phyloP scores from a whole-genome alignment of 2,113 vertebrate genomes.

The Illadopsis cleaveri region DNA sequence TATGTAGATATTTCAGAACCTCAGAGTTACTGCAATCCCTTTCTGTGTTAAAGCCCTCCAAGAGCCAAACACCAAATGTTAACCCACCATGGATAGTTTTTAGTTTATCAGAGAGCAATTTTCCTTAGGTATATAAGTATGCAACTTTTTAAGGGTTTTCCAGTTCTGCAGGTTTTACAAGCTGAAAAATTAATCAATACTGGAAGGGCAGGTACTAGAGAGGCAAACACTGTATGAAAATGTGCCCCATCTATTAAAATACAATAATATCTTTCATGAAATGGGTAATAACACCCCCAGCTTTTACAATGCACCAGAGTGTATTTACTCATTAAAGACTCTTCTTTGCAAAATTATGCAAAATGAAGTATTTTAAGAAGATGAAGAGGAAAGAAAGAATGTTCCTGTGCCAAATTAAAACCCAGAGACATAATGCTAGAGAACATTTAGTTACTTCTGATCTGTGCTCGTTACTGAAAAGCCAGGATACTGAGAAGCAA shows the following conservation, averaged over 20 bases:
- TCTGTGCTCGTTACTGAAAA: background rate
- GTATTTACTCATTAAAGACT: background rate
- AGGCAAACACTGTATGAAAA: background rate
- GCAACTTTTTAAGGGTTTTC: background rate
- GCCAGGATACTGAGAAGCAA: background rate
- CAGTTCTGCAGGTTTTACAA: background rate
- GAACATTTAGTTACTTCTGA: constrained; percentile 25
- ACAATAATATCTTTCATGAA: background rate
- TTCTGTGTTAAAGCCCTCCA: background rate
- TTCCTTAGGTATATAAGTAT: background rate
- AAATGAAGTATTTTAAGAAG: constrained; percentile 2
- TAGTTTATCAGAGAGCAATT: background rate
- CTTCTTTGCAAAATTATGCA: background rate
- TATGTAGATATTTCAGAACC: background rate
- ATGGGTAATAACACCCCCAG: background rate
- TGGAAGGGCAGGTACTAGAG: background rate
- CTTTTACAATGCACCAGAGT: background rate
- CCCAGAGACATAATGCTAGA: background rate
- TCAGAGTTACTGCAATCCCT: background rate
- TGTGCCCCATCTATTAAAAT: background rate
- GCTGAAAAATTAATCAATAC: background rate
- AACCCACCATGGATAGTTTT: background rate
- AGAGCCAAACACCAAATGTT: background rate
- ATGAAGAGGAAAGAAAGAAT: background rate
- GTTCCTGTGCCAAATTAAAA: constrained; percentile 8